Conservation (phyloP, 1,140 invertebrate species). For the Oryzaephilus surinamensis region DNA sequence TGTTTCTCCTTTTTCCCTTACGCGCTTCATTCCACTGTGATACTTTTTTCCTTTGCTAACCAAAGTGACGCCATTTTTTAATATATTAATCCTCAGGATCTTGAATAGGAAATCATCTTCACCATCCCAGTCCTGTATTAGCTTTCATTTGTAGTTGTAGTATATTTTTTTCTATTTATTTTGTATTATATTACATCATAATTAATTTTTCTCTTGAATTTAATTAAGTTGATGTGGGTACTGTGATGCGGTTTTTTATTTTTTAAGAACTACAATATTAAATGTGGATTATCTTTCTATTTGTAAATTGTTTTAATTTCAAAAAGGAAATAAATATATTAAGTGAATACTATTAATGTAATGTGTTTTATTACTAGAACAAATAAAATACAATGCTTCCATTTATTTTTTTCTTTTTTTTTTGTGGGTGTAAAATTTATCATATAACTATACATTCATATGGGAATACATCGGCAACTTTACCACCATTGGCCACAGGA, state of each 20-base stretch:
- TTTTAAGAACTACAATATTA: slow-evolving; percentile 24
- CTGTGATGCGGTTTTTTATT: slow-evolving; percentile 33
- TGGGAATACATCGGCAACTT: slow-evolving; percentile 43
- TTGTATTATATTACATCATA: slow-evolving; percentile 10
- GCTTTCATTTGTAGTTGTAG: slow-evolving; percentile 3
- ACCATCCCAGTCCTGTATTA: too few relatives aligned
- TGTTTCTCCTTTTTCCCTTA: slow-evolving; percentile 3
- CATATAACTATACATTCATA: slow-evolving; percentile 59
- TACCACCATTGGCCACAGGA: slow-evolving; percentile 36
- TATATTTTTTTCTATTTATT: slow-evolving; percentile 4
- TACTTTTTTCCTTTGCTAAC: slow-evolving; percentile 5
- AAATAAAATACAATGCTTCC: slow-evolving; percentile 12
- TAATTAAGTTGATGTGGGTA: slow-evolving; percentile 31
- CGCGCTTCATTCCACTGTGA: slow-evolving; percentile 10
- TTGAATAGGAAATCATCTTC: too few relatives aligned
- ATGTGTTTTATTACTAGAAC: slow-evolving; percentile 19
- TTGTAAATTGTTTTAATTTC: slow-evolving; percentile 36
- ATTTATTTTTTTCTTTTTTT: too few relatives aligned
- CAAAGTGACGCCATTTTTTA: too few relatives aligned
- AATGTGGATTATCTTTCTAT: slow-evolving; percentile 36
- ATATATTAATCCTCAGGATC: too few relatives aligned
- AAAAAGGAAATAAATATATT: slow-evolving; percentile 32
- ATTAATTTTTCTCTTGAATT: slow-evolving; percentile 11
- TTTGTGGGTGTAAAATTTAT: slow-evolving; percentile 28
- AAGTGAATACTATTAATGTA: slow-evolving; percentile 23